Conservation (phyloP, 2,888 invertebrate genomes). For the Matsumyia berberina region DNA sequence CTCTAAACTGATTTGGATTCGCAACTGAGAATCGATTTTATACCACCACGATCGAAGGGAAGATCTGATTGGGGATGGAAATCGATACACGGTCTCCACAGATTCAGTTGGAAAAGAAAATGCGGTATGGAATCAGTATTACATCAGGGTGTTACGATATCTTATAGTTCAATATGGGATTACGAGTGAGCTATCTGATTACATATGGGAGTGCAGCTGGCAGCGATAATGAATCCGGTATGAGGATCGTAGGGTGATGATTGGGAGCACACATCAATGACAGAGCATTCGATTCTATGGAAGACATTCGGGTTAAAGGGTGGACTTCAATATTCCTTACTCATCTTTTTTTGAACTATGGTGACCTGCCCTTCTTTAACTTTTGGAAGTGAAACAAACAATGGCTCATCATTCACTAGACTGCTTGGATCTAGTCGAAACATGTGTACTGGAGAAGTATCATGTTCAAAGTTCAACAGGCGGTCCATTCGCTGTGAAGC, state of each 20-base stretch:
- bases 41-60: constrained; percentile 18
- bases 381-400: no score
- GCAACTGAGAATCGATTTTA: constrained; percentile 36
- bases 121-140: constrained; percentile 43
- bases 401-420: no score
- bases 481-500: no score
- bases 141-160: constrained; percentile 47
- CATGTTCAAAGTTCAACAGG: no score
- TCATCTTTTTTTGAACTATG: no score
- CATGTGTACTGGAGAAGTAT: no score
- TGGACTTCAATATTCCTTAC: no score
- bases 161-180: constrained; percentile 57
- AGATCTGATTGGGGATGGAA: constrained; percentile 15
- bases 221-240: background rate
- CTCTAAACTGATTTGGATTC: constrained; percentile 38
- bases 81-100: constrained; percentile 22
- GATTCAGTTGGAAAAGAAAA: constrained; percentile 24
- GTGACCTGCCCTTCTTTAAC: no score
- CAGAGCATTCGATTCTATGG: no score
- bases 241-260: background rate
- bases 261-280: constrained; percentile 28
- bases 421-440: no score
- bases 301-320: no score
- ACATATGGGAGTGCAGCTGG: constrained; percentile 24
- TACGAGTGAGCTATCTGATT: constrained; percentile 56